phyloP scores from a whole-genome alignment of 2,797 vertebrate genomes.

The Myotis findleyi region DNA sequence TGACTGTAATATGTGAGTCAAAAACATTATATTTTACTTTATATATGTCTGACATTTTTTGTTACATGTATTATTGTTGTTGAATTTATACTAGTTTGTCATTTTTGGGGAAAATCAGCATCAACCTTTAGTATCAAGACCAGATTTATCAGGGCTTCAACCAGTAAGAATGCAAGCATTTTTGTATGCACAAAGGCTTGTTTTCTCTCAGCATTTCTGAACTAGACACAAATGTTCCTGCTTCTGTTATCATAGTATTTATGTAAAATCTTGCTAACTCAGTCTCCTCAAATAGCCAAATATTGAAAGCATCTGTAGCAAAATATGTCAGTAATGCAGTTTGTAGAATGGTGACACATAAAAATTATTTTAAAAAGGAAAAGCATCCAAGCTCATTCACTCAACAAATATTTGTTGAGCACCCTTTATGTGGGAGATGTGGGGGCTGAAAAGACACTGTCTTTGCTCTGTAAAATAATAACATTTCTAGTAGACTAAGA shows the following conservation, averaged over 20 bases:
- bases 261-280: neutral
- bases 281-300: neutral
- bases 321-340: constrained; percentile 27
- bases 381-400: neutral
- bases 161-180: neutral
- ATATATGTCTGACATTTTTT: neutral
- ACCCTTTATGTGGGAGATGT: neutral
- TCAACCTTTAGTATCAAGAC: neutral
- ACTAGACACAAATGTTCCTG: neutral
- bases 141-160: neutral
- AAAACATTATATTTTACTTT: neutral
- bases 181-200: neutral
- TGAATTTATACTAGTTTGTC: neutral
- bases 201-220: neutral
- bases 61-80: neutral
- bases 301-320: constrained; percentile 34
- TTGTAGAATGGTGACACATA: constrained; percentile 1
- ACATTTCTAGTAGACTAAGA: neutral
- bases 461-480: neutral
- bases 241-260: neutral
- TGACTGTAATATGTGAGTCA: neutral
- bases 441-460: neutral
- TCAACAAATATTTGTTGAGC: neutral
- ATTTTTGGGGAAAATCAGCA: neutral
- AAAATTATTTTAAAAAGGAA: constrained; percentile 1